Evolutionary conservation across 1,140 invertebrate genomes (phyloP).

Genomic region (Musca domestica): DNA sequence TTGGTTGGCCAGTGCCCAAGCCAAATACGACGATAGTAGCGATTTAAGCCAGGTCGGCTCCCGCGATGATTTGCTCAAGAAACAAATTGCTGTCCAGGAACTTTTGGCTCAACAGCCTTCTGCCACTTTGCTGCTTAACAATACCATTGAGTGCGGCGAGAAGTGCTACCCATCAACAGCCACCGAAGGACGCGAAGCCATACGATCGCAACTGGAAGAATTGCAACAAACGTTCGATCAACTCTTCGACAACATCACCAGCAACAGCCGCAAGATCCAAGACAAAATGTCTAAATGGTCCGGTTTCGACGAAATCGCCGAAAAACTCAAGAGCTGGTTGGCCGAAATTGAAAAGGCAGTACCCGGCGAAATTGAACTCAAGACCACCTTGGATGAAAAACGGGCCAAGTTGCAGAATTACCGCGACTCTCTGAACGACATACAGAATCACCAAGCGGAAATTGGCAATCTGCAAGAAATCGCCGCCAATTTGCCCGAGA

Average conservation of each 20-base stretch:
- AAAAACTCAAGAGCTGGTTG: slow-evolving; percentile 77
- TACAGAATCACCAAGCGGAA: slow-evolving; percentile 82
- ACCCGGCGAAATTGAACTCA: slow-evolving; percentile 73
- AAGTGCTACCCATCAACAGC: slow-evolving; percentile 84
- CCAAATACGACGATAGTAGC: slow-evolving; percentile 65
- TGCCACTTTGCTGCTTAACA: slow-evolving; percentile 75
- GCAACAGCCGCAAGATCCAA: slow-evolving; percentile 72
- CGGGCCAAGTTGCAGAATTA: slow-evolving; percentile 81
- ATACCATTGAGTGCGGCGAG: slow-evolving; percentile 83
- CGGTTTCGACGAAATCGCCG: slow-evolving; percentile 79
- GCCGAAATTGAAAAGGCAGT: slow-evolving; percentile 72
- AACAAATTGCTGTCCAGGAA: slow-evolving; percentile 70
- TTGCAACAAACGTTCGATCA: slow-evolving; percentile 78
- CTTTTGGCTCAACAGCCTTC: slow-evolving; percentile 75
- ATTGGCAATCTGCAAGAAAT: slow-evolving; percentile 79
- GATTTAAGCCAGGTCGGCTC: slow-evolving; percentile 59
- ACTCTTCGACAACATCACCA: slow-evolving; percentile 77
- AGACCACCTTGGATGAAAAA: slow-evolving; percentile 90
- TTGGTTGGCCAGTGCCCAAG: slow-evolving; percentile 75
- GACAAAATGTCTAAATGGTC: slow-evolving; percentile 77
- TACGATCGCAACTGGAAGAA: slow-evolving; percentile 79
- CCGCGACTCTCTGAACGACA: slow-evolving; percentile 78
- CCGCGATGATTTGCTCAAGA: slow-evolving; percentile 64
- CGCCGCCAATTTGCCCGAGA: slow-evolving; percentile 71
- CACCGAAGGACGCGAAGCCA: slow-evolving; percentile 80